phyloP scores from a whole-genome alignment of 1,140 invertebrate species.

The Drosophila orena region DNA sequence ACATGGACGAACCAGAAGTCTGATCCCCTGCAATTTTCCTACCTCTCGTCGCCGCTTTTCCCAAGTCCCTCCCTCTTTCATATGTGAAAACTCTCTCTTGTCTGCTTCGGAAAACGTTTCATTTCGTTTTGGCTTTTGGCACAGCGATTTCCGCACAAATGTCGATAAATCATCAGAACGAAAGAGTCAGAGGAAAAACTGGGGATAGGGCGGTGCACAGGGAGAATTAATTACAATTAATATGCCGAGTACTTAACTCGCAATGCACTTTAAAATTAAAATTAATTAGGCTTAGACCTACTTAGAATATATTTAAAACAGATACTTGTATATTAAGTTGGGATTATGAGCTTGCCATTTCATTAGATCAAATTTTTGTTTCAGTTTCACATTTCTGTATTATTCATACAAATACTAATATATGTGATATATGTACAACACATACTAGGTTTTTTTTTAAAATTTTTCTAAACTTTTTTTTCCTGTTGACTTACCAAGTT shows the following conservation, averaged over 20 bases:
- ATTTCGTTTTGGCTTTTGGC: slow-evolving; percentile 70
- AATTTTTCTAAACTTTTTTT: background rate
- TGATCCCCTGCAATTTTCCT: slow-evolving; percentile 50
- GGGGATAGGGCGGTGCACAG: slow-evolving; percentile 5
- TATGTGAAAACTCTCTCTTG: slow-evolving; percentile 27
- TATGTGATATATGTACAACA: no score
- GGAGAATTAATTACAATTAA: background rate
- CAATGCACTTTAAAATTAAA: no score
- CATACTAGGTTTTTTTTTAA: no score
- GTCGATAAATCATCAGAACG: slow-evolving; percentile 78
- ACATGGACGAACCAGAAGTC: slow-evolving; percentile 43
- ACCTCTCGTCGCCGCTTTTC: background rate
- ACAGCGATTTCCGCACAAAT: slow-evolving; percentile 75
- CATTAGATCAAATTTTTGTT: no score
- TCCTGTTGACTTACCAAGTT: background rate
- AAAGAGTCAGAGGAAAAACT: slow-evolving; percentile 28
- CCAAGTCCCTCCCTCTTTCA: background rate
- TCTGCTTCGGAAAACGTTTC: slow-evolving; percentile 41
- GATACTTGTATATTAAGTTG: no score
- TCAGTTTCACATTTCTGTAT: no score
- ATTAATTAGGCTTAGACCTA: no score
- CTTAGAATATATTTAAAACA: no score
- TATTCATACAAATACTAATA: no score
- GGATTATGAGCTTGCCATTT: no score
- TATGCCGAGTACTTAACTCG: no score